Evolutionary conservation across 2,797 vertebrate genomes (phyloP), one percentile per base, ranked within the genome.

Genomic region (Morelia viridis): DNA sequence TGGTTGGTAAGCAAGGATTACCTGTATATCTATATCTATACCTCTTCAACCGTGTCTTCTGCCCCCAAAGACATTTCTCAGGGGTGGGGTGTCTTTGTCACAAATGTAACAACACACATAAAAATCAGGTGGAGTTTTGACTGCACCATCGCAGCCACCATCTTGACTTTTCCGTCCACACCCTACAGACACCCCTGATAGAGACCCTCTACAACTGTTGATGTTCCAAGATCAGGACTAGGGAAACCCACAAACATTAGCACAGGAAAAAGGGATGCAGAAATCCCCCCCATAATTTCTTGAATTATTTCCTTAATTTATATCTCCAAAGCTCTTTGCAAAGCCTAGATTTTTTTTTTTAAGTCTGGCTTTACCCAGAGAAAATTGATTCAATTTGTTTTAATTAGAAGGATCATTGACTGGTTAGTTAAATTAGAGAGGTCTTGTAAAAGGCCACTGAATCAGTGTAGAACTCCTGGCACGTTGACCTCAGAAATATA

Each of bases 331-430:
- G 57, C 64, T 35, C 28, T 13, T 0, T 2, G 84, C 57, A 76
- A 26, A 93, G 11, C 1, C 1, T 61, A 19, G 6, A 19, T 76
- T 4, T 71, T 17, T 31, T 68, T 68, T 28, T 31, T 65, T 1
- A 0, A 35, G 89, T 89, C 31, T 57, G 85, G 58, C 9, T 12
- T 53, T 24, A n/a, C 1, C 28, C 91, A 7, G 1, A n/a, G 46
- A 61, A 86, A 93, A 17, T 2, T 15, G 71, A 91, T 91, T 46
- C 68, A 1, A 1, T 5, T 71, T 88, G 6, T 62, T 92, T 93
- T 90, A 89, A 87, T 95, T 92, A 94, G 88, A 92, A 92, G 92
- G 71, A 9, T 53, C 31, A 68, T 92, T 93, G 87, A 28, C 10
- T 85, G 71, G 85, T 90, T 1, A 71, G 19, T 53, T 80, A 85